A percentile compares a stretch with the other conserved stretches of the same genome.
Conservation (phyloP, 2,113 vertebrate genomes). For the Phycodurus eques region DNA sequence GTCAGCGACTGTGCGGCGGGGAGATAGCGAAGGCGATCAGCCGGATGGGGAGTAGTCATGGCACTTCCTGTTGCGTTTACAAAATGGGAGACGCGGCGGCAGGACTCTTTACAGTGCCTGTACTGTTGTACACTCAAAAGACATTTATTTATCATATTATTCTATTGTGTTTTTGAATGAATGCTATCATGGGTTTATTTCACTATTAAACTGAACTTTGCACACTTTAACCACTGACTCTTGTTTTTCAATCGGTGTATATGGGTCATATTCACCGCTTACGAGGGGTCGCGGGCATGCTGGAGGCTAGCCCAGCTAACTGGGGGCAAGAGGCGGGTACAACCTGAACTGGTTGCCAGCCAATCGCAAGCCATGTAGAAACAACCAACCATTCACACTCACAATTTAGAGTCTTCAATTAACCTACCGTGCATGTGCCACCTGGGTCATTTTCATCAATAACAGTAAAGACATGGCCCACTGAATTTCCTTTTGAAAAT, state of each 20-base stretch:
- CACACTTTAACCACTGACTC: slow-evolving; percentile 4
- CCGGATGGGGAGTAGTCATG: slow-evolving; percentile 3
- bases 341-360: too few species aligned
- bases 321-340: too few species aligned
- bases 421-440: too few species aligned
- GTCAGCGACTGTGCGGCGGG: neutral
- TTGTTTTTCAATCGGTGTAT: neutral
- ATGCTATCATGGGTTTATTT: neutral
- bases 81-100: neutral
- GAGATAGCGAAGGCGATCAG: slow-evolving; percentile 13
- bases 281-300: too few species aligned
- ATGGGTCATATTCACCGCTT: too few species aligned
- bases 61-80: slow-evolving; percentile 20
- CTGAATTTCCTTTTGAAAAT: too few species aligned
- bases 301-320: too few species aligned
- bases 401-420: too few species aligned
- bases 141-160: slow-evolving; percentile 6
- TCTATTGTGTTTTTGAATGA: slow-evolving; percentile 1
- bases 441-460: too few species aligned
- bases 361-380: too few species aligned
- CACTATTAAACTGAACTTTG: slow-evolving; percentile 12
- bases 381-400: too few species aligned
- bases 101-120: slow-evolving; percentile 26
- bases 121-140: neutral
- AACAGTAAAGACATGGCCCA: too few species aligned